Percentiles rank a stretch among this genome's conserved stretches.
These are phyloP conservation scores for Cossypha polioptera DNA, from an alignment of 2,797 vertebrate genomes.

Conservation along the genomic window DNA sequence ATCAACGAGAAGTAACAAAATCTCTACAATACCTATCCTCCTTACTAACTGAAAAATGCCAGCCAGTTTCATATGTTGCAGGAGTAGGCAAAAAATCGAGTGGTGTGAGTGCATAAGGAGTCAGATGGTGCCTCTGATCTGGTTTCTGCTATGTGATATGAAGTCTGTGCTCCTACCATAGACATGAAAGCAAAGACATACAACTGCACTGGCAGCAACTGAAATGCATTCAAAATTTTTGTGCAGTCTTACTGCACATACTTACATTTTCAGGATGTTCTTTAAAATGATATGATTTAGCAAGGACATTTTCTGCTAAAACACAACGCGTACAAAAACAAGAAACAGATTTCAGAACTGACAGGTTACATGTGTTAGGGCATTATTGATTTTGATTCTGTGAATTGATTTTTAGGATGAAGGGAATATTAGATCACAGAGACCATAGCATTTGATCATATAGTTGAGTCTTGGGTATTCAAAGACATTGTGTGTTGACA, in stretches of 20 bases:
- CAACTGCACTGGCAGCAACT: not conserved
- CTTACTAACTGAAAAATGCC: not conserved
- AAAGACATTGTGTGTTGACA: not conserved
- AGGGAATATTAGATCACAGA: constrained; percentile 43
- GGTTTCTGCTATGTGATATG: not conserved
- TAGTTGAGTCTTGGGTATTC: not conserved
- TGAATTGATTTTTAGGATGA: constrained; percentile 13
- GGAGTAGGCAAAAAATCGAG: not conserved
- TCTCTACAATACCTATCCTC: not conserved
- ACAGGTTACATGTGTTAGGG: not conserved
- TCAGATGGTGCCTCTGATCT: not conserved
- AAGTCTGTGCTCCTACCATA: not conserved
- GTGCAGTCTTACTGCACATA: not conserved
- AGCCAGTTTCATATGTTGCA: not conserved
- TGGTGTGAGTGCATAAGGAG: not conserved
- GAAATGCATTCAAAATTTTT: not conserved
- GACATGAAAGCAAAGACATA: not conserved
- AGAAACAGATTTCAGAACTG: not conserved
- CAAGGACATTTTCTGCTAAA: not conserved
- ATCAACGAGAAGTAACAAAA: not conserved
- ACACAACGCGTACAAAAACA: not conserved
- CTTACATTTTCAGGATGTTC: not conserved
- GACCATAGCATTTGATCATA: not conserved
- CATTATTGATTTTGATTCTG: not conserved
- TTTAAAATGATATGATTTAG: not conserved